Conservation (phyloP, 2,888 invertebrate genomes). For the Tuberolachnus salignus region DNA sequence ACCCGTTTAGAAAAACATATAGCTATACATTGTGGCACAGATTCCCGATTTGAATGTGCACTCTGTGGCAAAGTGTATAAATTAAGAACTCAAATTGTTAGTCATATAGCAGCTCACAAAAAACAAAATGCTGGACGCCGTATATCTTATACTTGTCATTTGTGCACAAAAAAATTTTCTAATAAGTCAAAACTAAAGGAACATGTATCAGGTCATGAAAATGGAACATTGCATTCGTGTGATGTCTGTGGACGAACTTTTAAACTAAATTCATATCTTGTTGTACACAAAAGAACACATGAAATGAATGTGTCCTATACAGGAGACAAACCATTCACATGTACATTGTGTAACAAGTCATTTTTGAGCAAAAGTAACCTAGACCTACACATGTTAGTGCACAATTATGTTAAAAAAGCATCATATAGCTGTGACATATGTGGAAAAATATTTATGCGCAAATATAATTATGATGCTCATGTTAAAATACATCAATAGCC, state of each 20-base stretch:
- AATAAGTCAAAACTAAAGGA: conserved; percentile 57
- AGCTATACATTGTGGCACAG: conserved; percentile 57
- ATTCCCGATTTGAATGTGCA: conserved; percentile 57
- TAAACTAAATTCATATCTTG: conserved; percentile 58
- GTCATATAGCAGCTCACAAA: conserved; percentile 58
- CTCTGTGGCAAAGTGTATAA: conserved; percentile 58
- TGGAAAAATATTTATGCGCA: conserved; percentile 58
- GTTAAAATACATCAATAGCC: conserved; percentile 57
- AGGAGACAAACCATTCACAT: conserved; percentile 58
- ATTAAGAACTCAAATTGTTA: conserved; percentile 58
- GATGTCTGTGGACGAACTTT: conserved; percentile 58
- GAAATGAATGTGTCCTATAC: conserved; percentile 58
- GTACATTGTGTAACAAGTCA: conserved; percentile 57
- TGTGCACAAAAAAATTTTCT: conserved; percentile 58
- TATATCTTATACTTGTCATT: conserved; percentile 57
- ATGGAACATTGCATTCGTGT: conserved; percentile 58
- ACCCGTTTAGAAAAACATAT: conserved; percentile 58
- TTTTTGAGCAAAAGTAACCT: conserved; percentile 59
- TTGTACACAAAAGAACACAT: conserved; percentile 58
- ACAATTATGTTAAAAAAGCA: conserved; percentile 58
- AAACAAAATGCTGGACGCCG: conserved; percentile 58
- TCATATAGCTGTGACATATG: conserved; percentile 58
- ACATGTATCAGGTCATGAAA: conserved; percentile 58
- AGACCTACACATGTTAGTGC: conserved; percentile 58
- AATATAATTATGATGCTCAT: conserved; percentile 58